Conservation (phyloP, 2,797 vertebrate species). For the Chrysocyon brachyurus region DNA sequence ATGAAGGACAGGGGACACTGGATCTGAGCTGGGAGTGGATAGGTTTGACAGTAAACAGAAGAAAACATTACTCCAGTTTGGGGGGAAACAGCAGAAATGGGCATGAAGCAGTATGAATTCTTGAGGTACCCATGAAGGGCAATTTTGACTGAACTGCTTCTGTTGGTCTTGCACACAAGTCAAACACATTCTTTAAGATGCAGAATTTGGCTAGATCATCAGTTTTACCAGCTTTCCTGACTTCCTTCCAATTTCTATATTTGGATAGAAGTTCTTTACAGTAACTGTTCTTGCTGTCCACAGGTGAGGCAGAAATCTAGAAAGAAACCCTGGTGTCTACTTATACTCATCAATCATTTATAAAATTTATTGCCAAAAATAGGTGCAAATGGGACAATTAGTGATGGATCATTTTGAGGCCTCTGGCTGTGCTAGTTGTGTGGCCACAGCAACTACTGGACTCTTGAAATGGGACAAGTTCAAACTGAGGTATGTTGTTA, state of each 20-base stretch:
- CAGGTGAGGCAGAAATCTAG: not conserved
- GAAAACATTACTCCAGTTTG: not conserved
- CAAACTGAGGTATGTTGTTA: not conserved
- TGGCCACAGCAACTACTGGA: not conserved
- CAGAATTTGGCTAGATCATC: not conserved
- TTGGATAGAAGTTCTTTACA: not conserved
- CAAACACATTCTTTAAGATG: not conserved
- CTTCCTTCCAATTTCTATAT: not conserved
- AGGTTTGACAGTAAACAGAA: not conserved
- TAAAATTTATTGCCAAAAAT: not conserved
- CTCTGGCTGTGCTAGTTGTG: too few species aligned
- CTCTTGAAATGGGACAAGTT: not conserved
- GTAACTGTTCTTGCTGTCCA: not conserved
- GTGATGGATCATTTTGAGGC: not conserved
- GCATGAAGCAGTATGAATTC: not conserved
- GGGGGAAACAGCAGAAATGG: not conserved
- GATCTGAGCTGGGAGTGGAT: not conserved
- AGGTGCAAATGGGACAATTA: not conserved
- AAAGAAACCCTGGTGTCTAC: not conserved
- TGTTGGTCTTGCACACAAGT: too few species aligned
- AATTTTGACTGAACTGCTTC: not conserved
- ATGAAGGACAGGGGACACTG: not conserved
- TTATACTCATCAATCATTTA: not conserved
- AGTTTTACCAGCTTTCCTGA: not conserved
- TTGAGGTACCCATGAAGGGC: not conserved